phyloP scores from a whole-genome alignment of 2,888 invertebrate species.

The Hirtodrosophila duncani region DNA sequence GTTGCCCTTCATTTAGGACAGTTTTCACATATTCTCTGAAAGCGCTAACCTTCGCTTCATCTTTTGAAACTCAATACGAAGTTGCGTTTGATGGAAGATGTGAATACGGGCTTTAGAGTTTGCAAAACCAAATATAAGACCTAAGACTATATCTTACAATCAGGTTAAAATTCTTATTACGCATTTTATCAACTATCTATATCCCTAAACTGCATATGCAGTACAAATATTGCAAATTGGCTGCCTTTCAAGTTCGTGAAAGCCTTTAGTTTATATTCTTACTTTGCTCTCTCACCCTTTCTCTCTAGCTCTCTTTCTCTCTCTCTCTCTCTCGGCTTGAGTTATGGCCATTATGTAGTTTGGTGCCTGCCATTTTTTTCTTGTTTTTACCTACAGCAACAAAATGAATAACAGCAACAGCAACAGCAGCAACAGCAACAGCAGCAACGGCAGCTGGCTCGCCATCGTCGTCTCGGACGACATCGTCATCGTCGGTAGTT shows the following conservation, averaged over 20 bases:
- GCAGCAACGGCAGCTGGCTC: conserved; percentile 34
- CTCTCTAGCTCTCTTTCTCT: conserved; percentile 7
- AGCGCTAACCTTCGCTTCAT: too few relatives aligned
- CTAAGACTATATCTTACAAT: too few relatives aligned
- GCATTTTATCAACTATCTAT: too few relatives aligned
- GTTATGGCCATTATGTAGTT: conserved; percentile 41
- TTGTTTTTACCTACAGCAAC: conserved; percentile 51
- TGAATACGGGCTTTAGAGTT: too few relatives aligned
- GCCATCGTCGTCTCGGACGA: conserved; percentile 20
- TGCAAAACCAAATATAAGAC: too few relatives aligned
- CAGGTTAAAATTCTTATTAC: too few relatives aligned
- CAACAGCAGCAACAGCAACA: conserved; percentile 22
- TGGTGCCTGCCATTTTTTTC: conserved; percentile 53
- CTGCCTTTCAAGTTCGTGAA: conserved; percentile 4
- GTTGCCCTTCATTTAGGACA: too few relatives aligned
- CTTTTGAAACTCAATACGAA: too few relatives aligned
- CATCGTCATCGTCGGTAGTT: conserved; percentile 57
- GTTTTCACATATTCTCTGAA: too few relatives aligned
- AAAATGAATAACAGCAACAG: conserved; percentile 23
- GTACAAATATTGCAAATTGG: too few relatives aligned
- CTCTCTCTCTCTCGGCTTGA: conserved; percentile 12
- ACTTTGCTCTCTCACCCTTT: not conserved
- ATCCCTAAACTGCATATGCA: too few relatives aligned
- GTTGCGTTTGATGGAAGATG: too few relatives aligned
- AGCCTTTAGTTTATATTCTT: conserved; percentile 16